phyloP scores from a whole-genome alignment of 2,113 vertebrate species.

The Hemicordylus capensis region DNA sequence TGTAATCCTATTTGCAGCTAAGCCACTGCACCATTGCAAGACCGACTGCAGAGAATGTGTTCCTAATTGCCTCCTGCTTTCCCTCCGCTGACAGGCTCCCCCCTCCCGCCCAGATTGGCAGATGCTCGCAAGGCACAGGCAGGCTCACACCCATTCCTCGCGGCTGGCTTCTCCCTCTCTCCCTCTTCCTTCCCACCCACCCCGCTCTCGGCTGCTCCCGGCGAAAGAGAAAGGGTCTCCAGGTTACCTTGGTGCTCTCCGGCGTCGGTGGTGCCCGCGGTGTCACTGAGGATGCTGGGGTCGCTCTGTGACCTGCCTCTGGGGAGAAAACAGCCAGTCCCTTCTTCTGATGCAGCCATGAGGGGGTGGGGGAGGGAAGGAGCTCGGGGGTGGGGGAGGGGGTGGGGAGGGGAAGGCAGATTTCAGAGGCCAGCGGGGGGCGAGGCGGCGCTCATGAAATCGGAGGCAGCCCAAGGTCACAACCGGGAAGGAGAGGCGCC shows the following conservation, averaged over 20 bases:
- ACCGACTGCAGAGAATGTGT: background rate
- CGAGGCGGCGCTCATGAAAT: constrained; percentile 75
- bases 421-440: constrained; percentile 63
- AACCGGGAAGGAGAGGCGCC: constrained; percentile 32
- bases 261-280: constrained; percentile 74
- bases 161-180: too few species aligned
- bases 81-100: background rate
- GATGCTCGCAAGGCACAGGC: background rate
- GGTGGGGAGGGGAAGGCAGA: background rate
- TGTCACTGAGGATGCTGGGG: constrained; percentile 89
- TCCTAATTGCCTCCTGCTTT: background rate
- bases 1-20: background rate
- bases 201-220: background rate
- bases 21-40: background rate
- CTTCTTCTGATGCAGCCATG: constrained; percentile 88
- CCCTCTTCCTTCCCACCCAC: background rate
- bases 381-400: constrained; percentile 63
- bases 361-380: constrained; percentile 25
- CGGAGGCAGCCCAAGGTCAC: constrained; percentile 77
- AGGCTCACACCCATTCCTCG: background rate
- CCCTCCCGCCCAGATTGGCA: constrained; percentile 2
- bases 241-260: constrained; percentile 83
- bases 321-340: constrained; percentile 83
- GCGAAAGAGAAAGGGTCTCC: background rate
- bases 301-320: constrained; percentile 93